Evolutionary conservation across 1,140 invertebrate genomes (phyloP).

Genomic region (Megalopta genalis): DNA sequence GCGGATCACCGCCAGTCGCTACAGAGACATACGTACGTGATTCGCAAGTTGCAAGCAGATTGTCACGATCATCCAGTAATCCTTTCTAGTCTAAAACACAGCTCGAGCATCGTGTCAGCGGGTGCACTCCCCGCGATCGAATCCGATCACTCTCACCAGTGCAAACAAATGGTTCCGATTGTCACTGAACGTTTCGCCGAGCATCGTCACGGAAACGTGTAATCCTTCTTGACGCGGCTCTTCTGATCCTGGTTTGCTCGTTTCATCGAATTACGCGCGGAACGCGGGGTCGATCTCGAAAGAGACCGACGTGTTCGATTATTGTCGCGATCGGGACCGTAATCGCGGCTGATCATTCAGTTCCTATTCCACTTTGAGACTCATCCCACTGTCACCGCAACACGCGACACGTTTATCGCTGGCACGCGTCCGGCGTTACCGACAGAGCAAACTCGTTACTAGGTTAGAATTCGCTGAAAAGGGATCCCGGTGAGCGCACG

Average conservation of each 20-base stretch:
- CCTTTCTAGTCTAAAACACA: slow-evolving; percentile 20
- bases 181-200: not conserved
- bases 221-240: no score
- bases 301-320: no score
- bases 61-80: slow-evolving; percentile 32
- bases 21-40: slow-evolving; percentile 17
- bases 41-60: not conserved
- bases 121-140: not conserved
- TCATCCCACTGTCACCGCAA: slow-evolving; percentile 59
- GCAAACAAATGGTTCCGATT: slow-evolving; percentile 15
- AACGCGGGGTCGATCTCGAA: no score
- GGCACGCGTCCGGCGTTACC: slow-evolving; percentile 65
- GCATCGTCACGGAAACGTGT: not conserved
- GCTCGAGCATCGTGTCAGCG: slow-evolving; percentile 19
- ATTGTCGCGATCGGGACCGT: slow-evolving; percentile 1
- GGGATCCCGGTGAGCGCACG: slow-evolving; percentile 58
- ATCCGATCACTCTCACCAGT: not conserved
- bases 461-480: slow-evolving; percentile 66
- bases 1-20: no score
- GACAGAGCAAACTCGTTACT: slow-evolving; percentile 65
- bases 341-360: slow-evolving; percentile 19
- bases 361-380: slow-evolving; percentile 44
- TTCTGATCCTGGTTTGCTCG: not conserved
- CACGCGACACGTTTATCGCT: slow-evolving; percentile 64
- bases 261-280: no score